Base-by-base conservation (phyloP, 2,888 invertebrate species). In the Drosophila anceps region DNA sequence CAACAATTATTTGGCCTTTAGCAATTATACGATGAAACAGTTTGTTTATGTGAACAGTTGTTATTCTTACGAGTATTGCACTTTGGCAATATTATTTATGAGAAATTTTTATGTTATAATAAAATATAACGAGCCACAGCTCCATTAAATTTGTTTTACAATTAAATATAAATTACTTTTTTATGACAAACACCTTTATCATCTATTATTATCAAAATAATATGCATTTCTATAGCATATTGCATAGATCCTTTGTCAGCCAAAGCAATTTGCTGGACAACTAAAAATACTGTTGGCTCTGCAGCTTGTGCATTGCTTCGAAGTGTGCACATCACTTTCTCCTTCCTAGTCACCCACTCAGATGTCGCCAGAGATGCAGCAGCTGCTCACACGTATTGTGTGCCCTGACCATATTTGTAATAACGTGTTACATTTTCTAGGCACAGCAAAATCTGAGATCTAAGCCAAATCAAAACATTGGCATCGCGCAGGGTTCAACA, bases 381-480 rank as follows among this genome's bases (percentile, higher is more conserved):
- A 33, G 37, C 27, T 35, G 18, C 29, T 31, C 39, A 60, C 60
- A 51, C 55, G 58, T 58, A 63, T 82, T 69, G 66, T 88, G 72
- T 81, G 84, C 58, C 81, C 83, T 78, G 88, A 69, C 88, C 84
- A 81, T 85, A 85, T 79, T 76, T 54, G 82, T 54, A 53, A 35
- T 67, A 65, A 76, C 77, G 73, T 86, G 84, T 69, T 84, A 76
- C 70, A 69, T 71, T 76, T 81, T 69, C 61, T 12, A 61, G 54
- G 43, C 51, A 55, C 53, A 46, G n/a, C 41, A 20, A 37, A 69
- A 71, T 53, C 60, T 29, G 43, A 62, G 37, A 60, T 61, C 9
- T 51, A 15, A 60, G 59, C 29, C 37, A 71, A 55, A 61, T 39
- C 41, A 10, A 53, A 69, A 35, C 43, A 51, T 15, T 48, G 43